These are phyloP conservation scores for Euwallacea fornicatus DNA, from an alignment of 1,140 invertebrate species.

Conservation along the genomic window DNA sequence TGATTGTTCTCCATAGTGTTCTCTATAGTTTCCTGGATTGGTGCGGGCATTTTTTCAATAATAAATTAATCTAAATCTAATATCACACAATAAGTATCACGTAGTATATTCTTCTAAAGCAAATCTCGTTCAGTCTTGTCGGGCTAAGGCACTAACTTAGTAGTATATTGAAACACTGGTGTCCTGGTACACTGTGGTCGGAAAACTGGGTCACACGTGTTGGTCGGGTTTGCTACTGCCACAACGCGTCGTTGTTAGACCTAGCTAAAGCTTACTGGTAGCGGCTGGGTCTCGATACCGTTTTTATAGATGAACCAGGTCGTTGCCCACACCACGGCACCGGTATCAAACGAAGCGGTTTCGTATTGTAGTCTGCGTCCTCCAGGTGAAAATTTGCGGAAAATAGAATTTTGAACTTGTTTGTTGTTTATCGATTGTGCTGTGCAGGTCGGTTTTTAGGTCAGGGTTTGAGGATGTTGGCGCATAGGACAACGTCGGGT, in stretches of 20 bases:
- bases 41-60: conserved; percentile 47
- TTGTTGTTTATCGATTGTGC: not conserved
- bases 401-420: conserved; percentile 25
- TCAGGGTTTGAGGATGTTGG: conserved; percentile 35
- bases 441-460: conserved; percentile 18
- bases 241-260: conserved; percentile 52
- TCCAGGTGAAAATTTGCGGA: conserved; percentile 37
- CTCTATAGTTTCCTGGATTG: conserved; percentile 40
- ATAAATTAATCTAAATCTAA: conserved; percentile 37
- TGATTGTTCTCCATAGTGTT: conserved; percentile 28
- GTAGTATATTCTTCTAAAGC: conserved; percentile 14
- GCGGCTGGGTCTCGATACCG: conserved; percentile 16
- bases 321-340: conserved; percentile 31
- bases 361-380: conserved; percentile 30
- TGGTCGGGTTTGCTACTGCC: conserved; percentile 50
- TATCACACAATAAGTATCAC: conserved; percentile 49
- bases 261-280: conserved; percentile 49
- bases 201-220: conserved; percentile 49
- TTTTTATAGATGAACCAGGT: conserved; percentile 39
- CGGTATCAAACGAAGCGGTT: conserved; percentile 24
- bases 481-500: conserved; percentile 5
- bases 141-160: conserved; percentile 39
- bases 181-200: conserved; percentile 11
- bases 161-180: conserved; percentile 12
- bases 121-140: conserved; percentile 41